These are phyloP conservation scores for Bos taurus DNA, from an alignment of 2,113 vertebrate genomes.

Conservation along the genomic window DNA sequence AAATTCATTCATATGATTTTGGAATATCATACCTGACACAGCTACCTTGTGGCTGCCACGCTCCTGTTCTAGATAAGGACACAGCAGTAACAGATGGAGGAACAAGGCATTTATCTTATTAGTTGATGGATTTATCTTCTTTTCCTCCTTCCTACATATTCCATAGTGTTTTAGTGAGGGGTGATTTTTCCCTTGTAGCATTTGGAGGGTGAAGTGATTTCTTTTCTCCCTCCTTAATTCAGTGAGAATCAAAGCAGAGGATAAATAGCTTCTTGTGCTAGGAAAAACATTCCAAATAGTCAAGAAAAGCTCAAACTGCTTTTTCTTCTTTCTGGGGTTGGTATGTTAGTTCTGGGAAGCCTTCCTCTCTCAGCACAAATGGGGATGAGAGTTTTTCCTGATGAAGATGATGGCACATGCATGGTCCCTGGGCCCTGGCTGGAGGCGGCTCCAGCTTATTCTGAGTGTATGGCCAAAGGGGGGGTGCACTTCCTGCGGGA, in stretches of 20 bases:
- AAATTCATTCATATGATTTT: constrained; percentile 83
- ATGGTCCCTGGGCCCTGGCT: background rate
- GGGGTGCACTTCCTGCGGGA: background rate
- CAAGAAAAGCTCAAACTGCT: constrained; percentile 80
- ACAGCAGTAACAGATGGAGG: constrained; percentile 85
- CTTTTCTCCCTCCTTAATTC: constrained; percentile 80
- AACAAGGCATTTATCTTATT: constrained; percentile 88
- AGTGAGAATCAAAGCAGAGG: constrained; percentile 78
- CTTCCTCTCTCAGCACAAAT: background rate
- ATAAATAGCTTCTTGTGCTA: constrained; percentile 83
- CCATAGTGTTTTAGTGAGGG: constrained; percentile 76
- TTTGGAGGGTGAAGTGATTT: constrained; percentile 82
- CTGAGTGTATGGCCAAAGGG: background rate
- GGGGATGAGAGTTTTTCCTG: background rate
- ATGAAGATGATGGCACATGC: background rate
- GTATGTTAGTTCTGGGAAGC: constrained; percentile 1
- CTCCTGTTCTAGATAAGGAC: constrained; percentile 85
- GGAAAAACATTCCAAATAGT: constrained; percentile 81
- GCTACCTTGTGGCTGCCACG: constrained; percentile 79
- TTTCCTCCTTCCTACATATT: constrained; percentile 81
- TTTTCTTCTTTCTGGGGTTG: constrained; percentile 57
- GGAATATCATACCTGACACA: constrained; percentile 86
- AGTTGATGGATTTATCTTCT: constrained; percentile 86
- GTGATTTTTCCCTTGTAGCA: constrained; percentile 71
- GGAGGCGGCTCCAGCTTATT: background rate